Base-by-base conservation (phyloP, 2,888 invertebrate genomes). In the Caenorhabditis imperialis region DNA sequence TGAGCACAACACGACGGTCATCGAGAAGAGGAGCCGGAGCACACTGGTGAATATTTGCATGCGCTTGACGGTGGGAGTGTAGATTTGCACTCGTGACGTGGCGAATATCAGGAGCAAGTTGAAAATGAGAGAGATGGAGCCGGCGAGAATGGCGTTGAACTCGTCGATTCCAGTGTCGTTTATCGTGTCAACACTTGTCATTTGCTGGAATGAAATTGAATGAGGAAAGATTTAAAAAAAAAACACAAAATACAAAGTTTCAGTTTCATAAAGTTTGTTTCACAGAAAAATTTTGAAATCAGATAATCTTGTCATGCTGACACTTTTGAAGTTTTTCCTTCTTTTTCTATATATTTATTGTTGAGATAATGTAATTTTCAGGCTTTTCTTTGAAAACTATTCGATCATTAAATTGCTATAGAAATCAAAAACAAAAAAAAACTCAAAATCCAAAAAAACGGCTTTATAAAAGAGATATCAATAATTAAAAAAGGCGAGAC, bases 101-200 rank as follows among this genome's bases (percentile, higher is more conserved):
- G 57, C 71, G 18, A 48, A 5, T 14, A 71, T 62, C 0, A 71
- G 38, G 4, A 44, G 23, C 7, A 48, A 1, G 51, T 71, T 71
- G 38, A 50, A 61, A 20, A 71, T 10, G 5, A 71, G 33, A 1
- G 71, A 71, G 1, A 71, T 6, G 30, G 22, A 12, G 16, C 55
- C 71, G 22, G 71, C 55, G 20, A 62, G 8, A 14, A 50, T 37
- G 37, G 51, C 57, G 25, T 71, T 71, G 14, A 45, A 22, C 16
- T 71, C 71, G 37, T 71, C 71, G 27, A 71, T 27, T 54, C 47
- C 47, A 3, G 63, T 63, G 40, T 63, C 54, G 42, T 63, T 63
- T 10, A 63, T 48, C 8, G n/a, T 54, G 1, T 54, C 47, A 7
- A 40, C 16, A 27, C 30, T 48, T 38, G 37, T 33, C 63, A 63